A percentile compares a stretch with the other conserved stretches of the same genome.
These are phyloP conservation scores for Poeciliopsis retropinna DNA, from an alignment of 2,113 vertebrate genomes.

Conservation along the genomic window DNA sequence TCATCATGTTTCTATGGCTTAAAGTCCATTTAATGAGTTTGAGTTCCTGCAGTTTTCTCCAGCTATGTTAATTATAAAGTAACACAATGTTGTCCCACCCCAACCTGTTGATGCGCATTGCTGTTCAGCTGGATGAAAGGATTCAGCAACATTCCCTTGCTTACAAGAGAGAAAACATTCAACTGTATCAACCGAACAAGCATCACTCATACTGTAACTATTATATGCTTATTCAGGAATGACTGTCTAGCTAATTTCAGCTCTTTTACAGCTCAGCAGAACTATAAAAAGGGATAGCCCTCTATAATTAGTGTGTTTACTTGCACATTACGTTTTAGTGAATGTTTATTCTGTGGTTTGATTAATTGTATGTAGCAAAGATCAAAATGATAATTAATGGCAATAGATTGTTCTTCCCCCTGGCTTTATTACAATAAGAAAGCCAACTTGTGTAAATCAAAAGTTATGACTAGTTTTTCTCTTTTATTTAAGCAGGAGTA, in stretches of 20 bases:
- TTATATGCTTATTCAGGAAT: no score
- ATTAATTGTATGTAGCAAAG: no score
- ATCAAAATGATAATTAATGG: no score
- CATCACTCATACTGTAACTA: no score
- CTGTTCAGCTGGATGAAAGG: background rate
- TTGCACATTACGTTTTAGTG: no score
- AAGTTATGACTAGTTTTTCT: background rate
- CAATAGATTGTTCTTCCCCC: no score
- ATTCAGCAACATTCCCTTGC: no score
- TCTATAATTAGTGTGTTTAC: no score
- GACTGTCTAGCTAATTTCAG: no score
- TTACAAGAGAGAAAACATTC: background rate
- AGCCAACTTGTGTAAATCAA: background rate
- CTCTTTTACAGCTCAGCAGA: no score
- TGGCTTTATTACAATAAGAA: background rate
- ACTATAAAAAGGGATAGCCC: no score
- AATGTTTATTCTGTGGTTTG: no score
- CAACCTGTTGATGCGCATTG: background rate
- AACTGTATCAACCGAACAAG: background rate
- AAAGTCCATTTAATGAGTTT: background rate
- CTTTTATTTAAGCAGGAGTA: background rate
- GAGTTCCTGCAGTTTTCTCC: background rate
- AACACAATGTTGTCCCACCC: background rate
- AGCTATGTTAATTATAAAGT: background rate
- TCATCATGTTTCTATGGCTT: background rate